Base-by-base conservation (phyloP, 1,140 invertebrate species). In the Drosophila busckii region DNA sequence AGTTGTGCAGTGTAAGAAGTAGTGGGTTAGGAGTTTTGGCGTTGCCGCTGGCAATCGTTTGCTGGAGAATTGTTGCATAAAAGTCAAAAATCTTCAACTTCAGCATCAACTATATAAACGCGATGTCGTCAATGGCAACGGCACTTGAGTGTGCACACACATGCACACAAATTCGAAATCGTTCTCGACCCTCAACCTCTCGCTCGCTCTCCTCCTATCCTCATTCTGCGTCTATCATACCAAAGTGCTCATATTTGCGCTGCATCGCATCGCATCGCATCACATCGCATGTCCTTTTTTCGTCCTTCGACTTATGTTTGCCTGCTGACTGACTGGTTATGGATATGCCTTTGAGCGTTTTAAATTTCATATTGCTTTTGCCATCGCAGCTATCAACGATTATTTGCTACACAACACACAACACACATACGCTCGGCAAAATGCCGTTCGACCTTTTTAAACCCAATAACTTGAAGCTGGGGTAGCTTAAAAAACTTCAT, bases 301-400 rank as follows among this genome's bases (percentile, higher is more conserved):
- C 75, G 75, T 80, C 75, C 75, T 80, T 80, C 75, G 69, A 75
- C 75, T 82, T 78, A 67, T 73, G 63, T 54, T 50, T 50, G 46
- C 58, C 40, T 50, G 48, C 45, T 38, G 56, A 34, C 37, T 42
- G 67, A 55, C 69, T 69, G 75, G 75, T 82, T 82, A 82, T 82
- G 75, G 75, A 82, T 82, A 82, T 69, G 75, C 70, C 75, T 82
- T 82, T 82, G 75, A 82, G 75, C 75, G 75, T 82, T 75, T 82
- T 75, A 82, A 82, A 82, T 82, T 82, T 82, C 69, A 82, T 82
- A 80, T 80, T 80, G 73, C 73, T 73, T 69, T 69, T 82, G 73
- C 73, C 66, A 1, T 46, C 44, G 48, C 42, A 34, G 52, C 65
- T 44, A 32, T 44, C 38, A 35, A 38, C 34, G 40, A 42, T 46